These are phyloP conservation scores for Amblyopsis hoosieri DNA, from an alignment of 2,797 vertebrate species.

Conservation along the genomic window DNA sequence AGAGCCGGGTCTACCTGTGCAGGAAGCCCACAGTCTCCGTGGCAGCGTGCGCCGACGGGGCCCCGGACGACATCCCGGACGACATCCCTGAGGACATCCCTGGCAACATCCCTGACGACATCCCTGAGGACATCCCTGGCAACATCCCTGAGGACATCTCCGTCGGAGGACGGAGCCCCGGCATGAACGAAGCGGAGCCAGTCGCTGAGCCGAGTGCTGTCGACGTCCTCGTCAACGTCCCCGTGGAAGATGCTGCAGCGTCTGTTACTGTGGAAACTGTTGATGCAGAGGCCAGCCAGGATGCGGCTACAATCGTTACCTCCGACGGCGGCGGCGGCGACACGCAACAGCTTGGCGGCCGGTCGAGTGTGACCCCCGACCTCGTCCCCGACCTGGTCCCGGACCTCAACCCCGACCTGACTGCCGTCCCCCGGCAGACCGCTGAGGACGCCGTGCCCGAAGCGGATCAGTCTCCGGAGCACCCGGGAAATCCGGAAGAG, in stretches of 20 bases:
- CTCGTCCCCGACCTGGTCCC: slow-evolving; percentile 17
- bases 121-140: not conserved
- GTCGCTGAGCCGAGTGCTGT: not conserved
- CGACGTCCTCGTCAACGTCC: not conserved
- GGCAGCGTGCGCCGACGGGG: too few species aligned
- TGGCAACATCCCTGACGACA: not conserved
- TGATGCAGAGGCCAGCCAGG: slow-evolving; percentile 17
- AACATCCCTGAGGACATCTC: too few species aligned
- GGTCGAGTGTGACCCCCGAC: not conserved
- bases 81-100: too few species aligned
- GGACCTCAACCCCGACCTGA: slow-evolving; percentile 17
- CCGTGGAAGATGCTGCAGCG: slow-evolving; percentile 27
- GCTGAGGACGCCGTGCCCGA: slow-evolving; percentile 24
- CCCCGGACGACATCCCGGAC: too few species aligned
- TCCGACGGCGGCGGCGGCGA: slow-evolving; percentile 13
- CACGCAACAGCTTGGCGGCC: slow-evolving; percentile 15
- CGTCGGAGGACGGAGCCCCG: too few species aligned
- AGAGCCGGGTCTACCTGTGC: slow-evolving; percentile 82
- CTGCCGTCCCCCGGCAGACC: slow-evolving; percentile 28
- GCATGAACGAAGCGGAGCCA: not conserved
- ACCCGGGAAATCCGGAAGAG: slow-evolving; percentile 25
- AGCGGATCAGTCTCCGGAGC: slow-evolving; percentile 20
- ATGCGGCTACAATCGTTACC: not conserved
- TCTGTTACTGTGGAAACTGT: slow-evolving; percentile 25
- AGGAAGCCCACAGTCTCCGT: not conserved